Conservation (phyloP, 2,888 invertebrate genomes). For the Oscheius sp. region DNA sequence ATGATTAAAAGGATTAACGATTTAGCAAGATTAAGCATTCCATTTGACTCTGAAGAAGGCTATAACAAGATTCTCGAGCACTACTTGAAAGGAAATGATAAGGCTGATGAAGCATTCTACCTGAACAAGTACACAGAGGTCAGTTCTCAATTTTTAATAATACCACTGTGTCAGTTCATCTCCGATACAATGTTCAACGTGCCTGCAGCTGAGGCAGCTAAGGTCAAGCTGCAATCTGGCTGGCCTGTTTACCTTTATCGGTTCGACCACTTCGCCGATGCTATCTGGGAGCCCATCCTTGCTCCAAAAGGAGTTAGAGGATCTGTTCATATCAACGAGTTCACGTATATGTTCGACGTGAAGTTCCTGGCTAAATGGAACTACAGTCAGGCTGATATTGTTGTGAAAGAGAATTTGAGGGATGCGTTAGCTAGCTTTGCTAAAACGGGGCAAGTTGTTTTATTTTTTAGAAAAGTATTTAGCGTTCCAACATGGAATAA, state of each 20-base stretch:
- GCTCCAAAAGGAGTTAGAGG: constrained; percentile 25
- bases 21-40: neutral
- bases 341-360: constrained; percentile 27
- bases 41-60: neutral
- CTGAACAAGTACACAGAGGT: constrained; percentile 21
- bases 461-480: neutral
- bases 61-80: neutral
- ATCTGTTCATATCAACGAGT: constrained; percentile 28
- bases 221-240: neutral
- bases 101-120: constrained; percentile 10
- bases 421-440: constrained; percentile 18
- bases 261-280: constrained; percentile 23
- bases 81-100: neutral
- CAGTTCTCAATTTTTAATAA: neutral
- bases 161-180: constrained; percentile 3
- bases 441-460: constrained; percentile 2
- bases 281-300: neutral
- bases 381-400: constrained; percentile 3
- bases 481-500: constrained; percentile 2
- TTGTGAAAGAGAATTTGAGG: constrained; percentile 14
- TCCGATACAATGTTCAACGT: constrained; percentile 15
- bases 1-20: constrained; percentile 7
- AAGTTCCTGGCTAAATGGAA: constrained; percentile 9
- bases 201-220: constrained; percentile 11
- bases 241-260: constrained; percentile 29